These are phyloP conservation scores for Ophion costatus DNA, from an alignment of 2,888 invertebrate species.

Conservation along the genomic window DNA sequence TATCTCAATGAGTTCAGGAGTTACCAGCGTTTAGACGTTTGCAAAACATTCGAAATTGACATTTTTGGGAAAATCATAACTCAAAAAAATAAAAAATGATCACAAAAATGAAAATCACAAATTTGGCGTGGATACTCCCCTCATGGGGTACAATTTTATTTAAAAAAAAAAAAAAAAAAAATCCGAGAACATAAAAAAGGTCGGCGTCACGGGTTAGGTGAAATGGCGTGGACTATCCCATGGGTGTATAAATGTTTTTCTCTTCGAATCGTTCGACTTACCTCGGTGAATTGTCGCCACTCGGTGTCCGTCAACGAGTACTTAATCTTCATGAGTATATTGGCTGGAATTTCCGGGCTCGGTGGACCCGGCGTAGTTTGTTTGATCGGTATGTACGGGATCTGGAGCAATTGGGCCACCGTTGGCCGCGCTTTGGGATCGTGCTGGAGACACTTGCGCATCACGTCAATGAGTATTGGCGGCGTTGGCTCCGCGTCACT, in stretches of 20 bases:
- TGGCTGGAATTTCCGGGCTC: constrained; percentile 71
- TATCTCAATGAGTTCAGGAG: no score
- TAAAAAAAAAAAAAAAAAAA: no score
- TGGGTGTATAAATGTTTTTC: constrained; percentile 13
- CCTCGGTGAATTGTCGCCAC: constrained; percentile 79
- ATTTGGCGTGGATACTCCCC: no score
- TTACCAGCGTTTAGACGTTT: no score
- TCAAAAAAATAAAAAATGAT: no score
- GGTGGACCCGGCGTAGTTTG: constrained; percentile 25
- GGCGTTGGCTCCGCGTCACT: constrained; percentile 84
- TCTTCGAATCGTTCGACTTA: constrained; percentile 51
- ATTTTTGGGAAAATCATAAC: no score
- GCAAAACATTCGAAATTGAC: no score
- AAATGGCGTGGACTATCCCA: no score
- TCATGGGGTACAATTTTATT: no score
- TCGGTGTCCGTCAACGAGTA: constrained; percentile 76
- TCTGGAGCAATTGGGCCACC: constrained; percentile 88
- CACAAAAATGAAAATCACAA: no score
- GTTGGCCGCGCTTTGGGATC: constrained; percentile 90
- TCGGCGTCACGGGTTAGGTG: no score
- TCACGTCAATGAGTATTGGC: constrained; percentile 86
- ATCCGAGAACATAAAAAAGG: no score
- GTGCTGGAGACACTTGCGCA: constrained; percentile 90
- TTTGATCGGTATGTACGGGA: constrained; percentile 82
- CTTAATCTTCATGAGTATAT: constrained; percentile 78